These are phyloP conservation scores for Todus mexicanus DNA, from an alignment of 2,797 vertebrate genomes.

Conservation along the genomic window DNA sequence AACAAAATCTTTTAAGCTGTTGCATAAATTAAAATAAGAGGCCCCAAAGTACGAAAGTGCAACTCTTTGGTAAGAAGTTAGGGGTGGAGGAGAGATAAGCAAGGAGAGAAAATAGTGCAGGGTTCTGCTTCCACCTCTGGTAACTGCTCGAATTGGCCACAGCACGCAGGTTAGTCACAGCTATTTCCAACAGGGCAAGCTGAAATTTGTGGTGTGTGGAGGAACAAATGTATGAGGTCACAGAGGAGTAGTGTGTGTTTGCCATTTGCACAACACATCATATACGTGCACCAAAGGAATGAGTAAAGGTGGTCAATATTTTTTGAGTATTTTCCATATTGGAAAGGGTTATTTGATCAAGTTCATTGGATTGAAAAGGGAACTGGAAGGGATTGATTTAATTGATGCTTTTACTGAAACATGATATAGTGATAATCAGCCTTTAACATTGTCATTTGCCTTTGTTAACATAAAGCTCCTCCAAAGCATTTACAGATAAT, in stretches of 20 bases:
- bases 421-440: not conserved
- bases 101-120: not conserved
- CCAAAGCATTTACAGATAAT: not conserved
- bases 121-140: not conserved
- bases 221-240: not conserved
- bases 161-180: not conserved
- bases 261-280: not conserved
- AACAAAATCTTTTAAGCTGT: slow-evolving; percentile 78
- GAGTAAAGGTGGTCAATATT: not conserved
- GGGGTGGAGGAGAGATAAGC: not conserved
- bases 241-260: not conserved
- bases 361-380: not conserved
- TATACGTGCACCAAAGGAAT: not conserved
- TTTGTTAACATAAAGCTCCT: not conserved
- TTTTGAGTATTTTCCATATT: not conserved
- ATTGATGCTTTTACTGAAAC: not conserved
- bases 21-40: slow-evolving; percentile 80
- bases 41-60: slow-evolving; percentile 67
- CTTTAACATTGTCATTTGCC: not conserved
- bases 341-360: not conserved
- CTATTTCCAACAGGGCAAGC: not conserved
- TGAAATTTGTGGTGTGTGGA: fast-evolving
- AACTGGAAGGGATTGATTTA: not conserved
- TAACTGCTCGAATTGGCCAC: not conserved
- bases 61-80: slow-evolving; percentile 50